A percentile compares a stretch with the other conserved stretches of the same genome.
Evolutionary conservation across 2,888 invertebrate genomes (phyloP).

Genomic region (Alcis repandata): DNA sequence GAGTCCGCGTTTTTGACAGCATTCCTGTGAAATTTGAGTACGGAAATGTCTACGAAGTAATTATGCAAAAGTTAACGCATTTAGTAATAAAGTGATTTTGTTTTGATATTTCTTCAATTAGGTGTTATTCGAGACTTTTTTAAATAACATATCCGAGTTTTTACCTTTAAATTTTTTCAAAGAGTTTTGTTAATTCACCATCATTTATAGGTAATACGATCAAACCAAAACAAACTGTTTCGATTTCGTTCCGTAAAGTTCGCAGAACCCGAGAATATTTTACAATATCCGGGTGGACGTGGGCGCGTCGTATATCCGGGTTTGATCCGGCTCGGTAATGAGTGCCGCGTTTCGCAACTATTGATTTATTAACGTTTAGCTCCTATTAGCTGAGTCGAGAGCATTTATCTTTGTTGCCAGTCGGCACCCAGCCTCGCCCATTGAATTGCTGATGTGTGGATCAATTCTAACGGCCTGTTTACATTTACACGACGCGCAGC

Average conservation of each 20-base stretch:
- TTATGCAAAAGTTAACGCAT: no score
- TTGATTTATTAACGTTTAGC: slow-evolving; percentile 72
- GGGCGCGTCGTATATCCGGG: slow-evolving; percentile 40
- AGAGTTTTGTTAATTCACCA: background rate
- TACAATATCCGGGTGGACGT: slow-evolving; percentile 37
- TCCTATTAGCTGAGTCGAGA: slow-evolving; percentile 55
- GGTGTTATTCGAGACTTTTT: no score
- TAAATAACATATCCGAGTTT: background rate
- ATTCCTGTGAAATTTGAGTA: background rate
- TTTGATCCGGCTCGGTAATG: slow-evolving; percentile 54
- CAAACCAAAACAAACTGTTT: background rate
- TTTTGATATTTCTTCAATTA: background rate
- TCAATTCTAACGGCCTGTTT: slow-evolving; percentile 10
- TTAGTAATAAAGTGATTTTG: no score
- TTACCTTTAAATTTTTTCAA: background rate
- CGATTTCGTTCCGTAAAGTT: slow-evolving; percentile 19
- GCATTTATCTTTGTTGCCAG: slow-evolving; percentile 56
- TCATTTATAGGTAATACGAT: background rate
- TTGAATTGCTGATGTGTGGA: slow-evolving; percentile 26
- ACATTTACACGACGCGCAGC: background rate
- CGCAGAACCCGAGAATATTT: slow-evolving; percentile 21
- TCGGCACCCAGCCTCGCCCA: slow-evolving; percentile 37
- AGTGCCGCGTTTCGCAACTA: slow-evolving; percentile 54
- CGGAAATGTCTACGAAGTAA: no score
- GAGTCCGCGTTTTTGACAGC: slow-evolving; percentile 9